phyloP scores from a whole-genome alignment of 2,888 invertebrate genomes.

The Tenthredo amoena region DNA sequence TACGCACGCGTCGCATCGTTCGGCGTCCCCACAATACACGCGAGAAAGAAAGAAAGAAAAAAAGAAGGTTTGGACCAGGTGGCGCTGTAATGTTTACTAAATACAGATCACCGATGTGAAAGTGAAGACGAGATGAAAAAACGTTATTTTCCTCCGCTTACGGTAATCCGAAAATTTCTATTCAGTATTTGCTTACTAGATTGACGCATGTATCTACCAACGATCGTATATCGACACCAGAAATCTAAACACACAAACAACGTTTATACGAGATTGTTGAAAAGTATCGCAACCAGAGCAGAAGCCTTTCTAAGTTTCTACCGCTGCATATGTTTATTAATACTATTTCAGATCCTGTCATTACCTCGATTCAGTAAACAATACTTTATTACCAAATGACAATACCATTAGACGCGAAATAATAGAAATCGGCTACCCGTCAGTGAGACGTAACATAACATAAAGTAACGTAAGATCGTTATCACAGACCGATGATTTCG shows the following conservation, averaged over 20 bases:
- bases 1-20: slow-evolving; percentile 14
- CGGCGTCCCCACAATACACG: background rate
- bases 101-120: slow-evolving; percentile 39
- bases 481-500: background rate
- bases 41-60: background rate
- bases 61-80: slow-evolving; percentile 36
- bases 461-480: background rate
- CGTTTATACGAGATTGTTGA: background rate
- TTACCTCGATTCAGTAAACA: background rate
- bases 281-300: background rate
- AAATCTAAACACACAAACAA: background rate
- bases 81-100: slow-evolving; percentile 52
- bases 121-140: slow-evolving; percentile 69
- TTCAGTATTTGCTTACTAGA: background rate
- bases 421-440: background rate
- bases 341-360: background rate
- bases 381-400: background rate
- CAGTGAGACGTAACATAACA: background rate
- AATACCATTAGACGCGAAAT: background rate
- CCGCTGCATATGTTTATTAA: background rate
- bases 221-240: background rate
- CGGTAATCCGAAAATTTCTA: slow-evolving; percentile 60
- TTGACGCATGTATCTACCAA: background rate
- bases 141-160: slow-evolving; percentile 63
- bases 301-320: background rate